Conservation (phyloP, 2,888 invertebrate species). For the Brenthis ino region DNA sequence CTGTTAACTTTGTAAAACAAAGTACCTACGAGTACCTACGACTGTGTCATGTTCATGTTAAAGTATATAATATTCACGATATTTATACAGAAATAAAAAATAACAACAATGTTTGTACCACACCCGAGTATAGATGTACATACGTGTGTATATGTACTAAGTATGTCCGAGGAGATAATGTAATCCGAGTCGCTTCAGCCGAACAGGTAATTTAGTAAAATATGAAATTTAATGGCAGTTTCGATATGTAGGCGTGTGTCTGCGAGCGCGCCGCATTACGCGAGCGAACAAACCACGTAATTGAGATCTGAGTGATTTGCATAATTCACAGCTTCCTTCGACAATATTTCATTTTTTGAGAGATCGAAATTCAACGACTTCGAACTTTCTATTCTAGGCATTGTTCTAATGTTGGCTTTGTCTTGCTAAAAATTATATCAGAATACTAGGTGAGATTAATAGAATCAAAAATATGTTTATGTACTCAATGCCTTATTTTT, state of each 20-base stretch:
- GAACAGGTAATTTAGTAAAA: constrained; percentile 18
- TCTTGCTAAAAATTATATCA: too few relatives aligned
- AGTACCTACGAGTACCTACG: too few relatives aligned
- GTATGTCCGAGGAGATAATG: constrained; percentile 3
- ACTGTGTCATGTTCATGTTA: too few relatives aligned
- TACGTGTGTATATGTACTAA: background rate
- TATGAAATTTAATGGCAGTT: constrained; percentile 9
- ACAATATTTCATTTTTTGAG: background rate
- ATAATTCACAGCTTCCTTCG: constrained; percentile 38
- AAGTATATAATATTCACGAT: too few relatives aligned
- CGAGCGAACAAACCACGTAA: constrained; percentile 32
- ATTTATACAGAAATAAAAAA: too few relatives aligned
- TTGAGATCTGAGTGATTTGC: constrained; percentile 44
- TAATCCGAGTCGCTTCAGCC: background rate
- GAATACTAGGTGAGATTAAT: too few relatives aligned
- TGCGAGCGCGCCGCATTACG: constrained; percentile 12
- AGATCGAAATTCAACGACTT: background rate
- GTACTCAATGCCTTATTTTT: too few relatives aligned
- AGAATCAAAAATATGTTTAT: too few relatives aligned
- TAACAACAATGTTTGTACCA: too few relatives aligned
- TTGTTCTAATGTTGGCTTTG: too few relatives aligned
- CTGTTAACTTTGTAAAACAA: too few relatives aligned
- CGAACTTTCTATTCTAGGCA: too few relatives aligned
- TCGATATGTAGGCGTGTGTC: constrained; percentile 7
- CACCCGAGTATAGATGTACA: background rate